Percentiles rank a stretch among this genome's conserved stretches.
Evolutionary conservation across 1,140 invertebrate species (phyloP).

Genomic region (Aphidius gifuensis): DNA sequence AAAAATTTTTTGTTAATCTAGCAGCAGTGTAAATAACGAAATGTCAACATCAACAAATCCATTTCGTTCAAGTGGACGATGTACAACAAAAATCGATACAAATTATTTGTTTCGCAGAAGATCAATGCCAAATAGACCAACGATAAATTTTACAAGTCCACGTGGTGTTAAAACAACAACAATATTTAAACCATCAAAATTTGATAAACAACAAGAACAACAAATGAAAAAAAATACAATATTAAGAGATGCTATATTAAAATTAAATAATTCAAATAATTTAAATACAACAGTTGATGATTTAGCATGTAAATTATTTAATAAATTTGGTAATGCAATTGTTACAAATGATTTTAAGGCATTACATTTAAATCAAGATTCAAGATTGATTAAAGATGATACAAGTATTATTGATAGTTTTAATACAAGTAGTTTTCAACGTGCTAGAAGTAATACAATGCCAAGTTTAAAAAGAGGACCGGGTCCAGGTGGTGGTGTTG

Average conservation of each 20-base stretch:
- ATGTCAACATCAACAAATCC: conserved; percentile 40
- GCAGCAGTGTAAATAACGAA: conserved; percentile 29
- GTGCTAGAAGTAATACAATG: conserved; percentile 52
- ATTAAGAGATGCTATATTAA: conserved; percentile 49
- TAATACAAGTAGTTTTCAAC: conserved; percentile 45
- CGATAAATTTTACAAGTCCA: conserved; percentile 29
- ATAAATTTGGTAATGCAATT: conserved; percentile 44
- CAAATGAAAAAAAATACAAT: conserved; percentile 40
- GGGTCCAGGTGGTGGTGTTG: conserved; percentile 40
- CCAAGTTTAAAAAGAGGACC: conserved; percentile 48
- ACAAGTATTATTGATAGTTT: conserved; percentile 42
- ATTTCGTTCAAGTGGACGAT: conserved; percentile 36
- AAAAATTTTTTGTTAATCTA: neutral
- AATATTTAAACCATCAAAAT: conserved; percentile 47
- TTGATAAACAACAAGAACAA: conserved; percentile 41
- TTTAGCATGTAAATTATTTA: conserved; percentile 33
- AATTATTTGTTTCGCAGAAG: conserved; percentile 37
- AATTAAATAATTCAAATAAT: conserved; percentile 32
- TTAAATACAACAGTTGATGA: conserved; percentile 22
- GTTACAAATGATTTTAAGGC: conserved; percentile 50
- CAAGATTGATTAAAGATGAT: conserved; percentile 45
- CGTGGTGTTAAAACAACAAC: conserved; percentile 46
- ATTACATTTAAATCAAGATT: conserved; percentile 41
- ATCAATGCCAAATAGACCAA: conserved; percentile 39
- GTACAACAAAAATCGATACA: conserved; percentile 30